These are phyloP conservation scores for Megathymus violae DNA, from an alignment of 1,140 invertebrate species.

Conservation along the genomic window DNA sequence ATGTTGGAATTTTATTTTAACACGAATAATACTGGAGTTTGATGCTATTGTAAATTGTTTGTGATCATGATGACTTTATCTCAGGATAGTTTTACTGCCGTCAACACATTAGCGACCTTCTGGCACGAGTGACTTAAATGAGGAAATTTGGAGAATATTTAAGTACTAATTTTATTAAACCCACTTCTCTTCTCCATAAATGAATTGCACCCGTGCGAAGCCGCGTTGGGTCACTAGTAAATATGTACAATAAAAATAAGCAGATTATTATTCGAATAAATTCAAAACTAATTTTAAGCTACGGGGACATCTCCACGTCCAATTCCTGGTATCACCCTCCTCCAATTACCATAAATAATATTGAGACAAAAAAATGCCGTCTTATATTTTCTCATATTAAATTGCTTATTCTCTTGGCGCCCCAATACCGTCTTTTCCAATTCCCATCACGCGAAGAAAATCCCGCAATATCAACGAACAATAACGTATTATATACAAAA, in stretches of 20 bases:
- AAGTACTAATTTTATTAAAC: too few species aligned
- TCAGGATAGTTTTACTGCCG: not conserved
- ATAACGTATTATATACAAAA: constrained; percentile 35
- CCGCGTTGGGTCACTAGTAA: too few species aligned
- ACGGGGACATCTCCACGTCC: not conserved
- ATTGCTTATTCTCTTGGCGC: not conserved
- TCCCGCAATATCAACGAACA: constrained; percentile 31
- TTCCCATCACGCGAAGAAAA: constrained; percentile 26
- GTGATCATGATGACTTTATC: not conserved
- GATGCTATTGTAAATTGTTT: not conserved
- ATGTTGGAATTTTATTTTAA: not conserved
- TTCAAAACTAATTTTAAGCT: too few species aligned
- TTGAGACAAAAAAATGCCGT: not conserved
- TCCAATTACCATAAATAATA: constrained; percentile 11
- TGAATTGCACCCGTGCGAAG: too few species aligned
- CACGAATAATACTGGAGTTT: not conserved
- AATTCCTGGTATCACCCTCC: not conserved
- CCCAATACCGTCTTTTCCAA: constrained; percentile 9
- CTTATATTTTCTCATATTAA: constrained; percentile 14
- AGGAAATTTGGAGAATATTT: too few species aligned
- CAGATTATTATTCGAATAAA: too few species aligned
- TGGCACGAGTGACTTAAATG: too few species aligned
- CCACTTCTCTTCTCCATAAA: too few species aligned
- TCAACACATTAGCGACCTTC: too few species aligned
- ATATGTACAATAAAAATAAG: too few species aligned